Percentiles rank a stretch among this genome's conserved stretches.
Evolutionary conservation across 2,888 invertebrate genomes (phyloP).

Genomic region (Eurytoma adleriae): DNA sequence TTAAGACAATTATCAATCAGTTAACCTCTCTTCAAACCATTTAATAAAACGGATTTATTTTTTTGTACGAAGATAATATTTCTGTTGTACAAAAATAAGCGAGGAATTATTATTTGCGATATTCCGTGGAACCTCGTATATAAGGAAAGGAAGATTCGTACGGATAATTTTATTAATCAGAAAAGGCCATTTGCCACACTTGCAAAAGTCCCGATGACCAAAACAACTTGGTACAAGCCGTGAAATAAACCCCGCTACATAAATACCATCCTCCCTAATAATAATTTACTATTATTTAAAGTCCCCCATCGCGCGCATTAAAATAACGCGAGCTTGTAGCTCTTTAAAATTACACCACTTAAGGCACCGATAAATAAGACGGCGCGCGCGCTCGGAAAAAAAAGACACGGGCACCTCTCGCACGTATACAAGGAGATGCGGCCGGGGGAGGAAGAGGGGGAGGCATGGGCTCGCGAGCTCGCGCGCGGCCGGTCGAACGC

Average conservation of each 20-base stretch:
- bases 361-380: slow-evolving; percentile 54
- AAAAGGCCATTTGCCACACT: background rate
- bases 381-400: slow-evolving; percentile 1
- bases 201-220: background rate
- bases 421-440: background rate
- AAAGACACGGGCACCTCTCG: background rate
- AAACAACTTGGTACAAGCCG: slow-evolving; percentile 6
- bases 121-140: too few species aligned
- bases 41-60: too few species aligned
- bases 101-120: too few species aligned
- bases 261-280: slow-evolving; percentile 34
- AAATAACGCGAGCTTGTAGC: slow-evolving; percentile 50
- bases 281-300: slow-evolving; percentile 54
- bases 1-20: too few species aligned
- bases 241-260: slow-evolving; percentile 23
- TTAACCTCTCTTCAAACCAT: too few species aligned
- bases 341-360: slow-evolving; percentile 56
- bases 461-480: background rate
- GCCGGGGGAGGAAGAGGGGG: too few species aligned
- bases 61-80: too few species aligned
- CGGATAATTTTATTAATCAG: background rate
- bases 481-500: slow-evolving; percentile 32
- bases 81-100: too few species aligned
- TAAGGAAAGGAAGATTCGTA: background rate
- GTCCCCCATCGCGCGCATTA: slow-evolving; percentile 25